Evolutionary conservation across 2,113 vertebrate species (phyloP).

Genomic region (Microcebus ravelobensis): DNA sequence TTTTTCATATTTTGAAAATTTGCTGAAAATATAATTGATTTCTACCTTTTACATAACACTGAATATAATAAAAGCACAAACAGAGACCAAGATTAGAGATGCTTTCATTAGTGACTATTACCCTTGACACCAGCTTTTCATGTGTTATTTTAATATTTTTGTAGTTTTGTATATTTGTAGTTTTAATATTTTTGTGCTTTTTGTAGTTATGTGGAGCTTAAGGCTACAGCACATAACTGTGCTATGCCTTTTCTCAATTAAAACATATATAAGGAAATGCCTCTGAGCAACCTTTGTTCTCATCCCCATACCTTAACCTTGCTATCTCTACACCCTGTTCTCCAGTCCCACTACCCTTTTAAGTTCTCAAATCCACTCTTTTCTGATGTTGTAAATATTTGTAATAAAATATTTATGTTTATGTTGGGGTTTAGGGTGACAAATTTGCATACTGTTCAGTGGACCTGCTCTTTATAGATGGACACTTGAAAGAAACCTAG

Average conservation of each 20-base stretch:
- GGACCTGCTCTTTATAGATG: background rate
- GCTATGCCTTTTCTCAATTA: background rate
- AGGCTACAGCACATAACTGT: background rate
- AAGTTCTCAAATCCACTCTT: background rate
- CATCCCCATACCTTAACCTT: background rate
- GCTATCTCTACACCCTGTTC: background rate
- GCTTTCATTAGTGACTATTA: background rate
- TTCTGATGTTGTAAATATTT: background rate
- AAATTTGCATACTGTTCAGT: background rate
- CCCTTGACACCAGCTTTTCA: background rate
- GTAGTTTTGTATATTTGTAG: background rate
- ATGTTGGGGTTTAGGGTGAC: background rate
- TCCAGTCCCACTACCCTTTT: background rate
- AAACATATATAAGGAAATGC: background rate
- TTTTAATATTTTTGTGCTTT: background rate
- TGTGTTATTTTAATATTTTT: background rate
- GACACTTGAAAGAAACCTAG: background rate
- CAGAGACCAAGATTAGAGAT: background rate
- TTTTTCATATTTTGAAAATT: conserved; percentile 19
- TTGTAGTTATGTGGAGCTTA: background rate
- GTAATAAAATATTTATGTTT: background rate
- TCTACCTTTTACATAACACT: background rate
- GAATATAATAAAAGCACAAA: background rate
- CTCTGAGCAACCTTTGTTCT: background rate
- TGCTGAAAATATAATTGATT: background rate